These are phyloP conservation scores for Porites australiensis DNA, from an alignment of 64 coral and sea anemone species.

Conservation along the genomic window DNA sequence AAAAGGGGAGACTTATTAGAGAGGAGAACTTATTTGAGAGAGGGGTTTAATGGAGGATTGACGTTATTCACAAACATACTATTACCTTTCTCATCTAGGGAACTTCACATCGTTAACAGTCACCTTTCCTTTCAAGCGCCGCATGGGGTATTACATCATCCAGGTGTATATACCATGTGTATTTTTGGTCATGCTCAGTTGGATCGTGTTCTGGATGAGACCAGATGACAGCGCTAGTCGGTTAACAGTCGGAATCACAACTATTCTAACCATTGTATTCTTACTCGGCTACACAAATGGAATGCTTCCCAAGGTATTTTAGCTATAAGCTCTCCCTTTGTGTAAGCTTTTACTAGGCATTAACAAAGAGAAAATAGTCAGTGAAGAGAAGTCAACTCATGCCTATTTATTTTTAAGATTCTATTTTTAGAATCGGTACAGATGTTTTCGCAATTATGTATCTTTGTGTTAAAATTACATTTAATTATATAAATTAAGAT, in stretches of 20 bases:
- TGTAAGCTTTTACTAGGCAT: too few species aligned
- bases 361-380: too few species aligned
- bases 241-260: slow-evolving; percentile 88
- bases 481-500: too few species aligned
- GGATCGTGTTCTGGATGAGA: slow-evolving; percentile 97
- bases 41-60: too few species aligned
- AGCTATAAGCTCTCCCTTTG: too few species aligned
- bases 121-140: slow-evolving; percentile 66
- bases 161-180: slow-evolving; percentile 85
- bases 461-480: too few species aligned
- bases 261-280: slow-evolving; percentile 93
- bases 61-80: neutral
- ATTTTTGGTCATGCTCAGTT: slow-evolving; percentile 94
- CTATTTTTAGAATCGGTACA: too few species aligned
- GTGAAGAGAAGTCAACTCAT: too few species aligned
- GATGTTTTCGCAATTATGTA: too few species aligned
- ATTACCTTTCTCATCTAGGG: slow-evolving; percentile 23
- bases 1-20: too few species aligned
- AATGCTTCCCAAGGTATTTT: slow-evolving; percentile 80
- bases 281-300: slow-evolving; percentile 90
- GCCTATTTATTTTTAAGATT: too few species aligned
- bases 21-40: too few species aligned
- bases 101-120: slow-evolving; percentile 70
- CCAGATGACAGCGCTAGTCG: slow-evolving; percentile 80
- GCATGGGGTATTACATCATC: slow-evolving; percentile 91